These are phyloP conservation scores for Lepus europaeus DNA, from an alignment of 2,113 vertebrate genomes.

Conservation along the genomic window DNA sequence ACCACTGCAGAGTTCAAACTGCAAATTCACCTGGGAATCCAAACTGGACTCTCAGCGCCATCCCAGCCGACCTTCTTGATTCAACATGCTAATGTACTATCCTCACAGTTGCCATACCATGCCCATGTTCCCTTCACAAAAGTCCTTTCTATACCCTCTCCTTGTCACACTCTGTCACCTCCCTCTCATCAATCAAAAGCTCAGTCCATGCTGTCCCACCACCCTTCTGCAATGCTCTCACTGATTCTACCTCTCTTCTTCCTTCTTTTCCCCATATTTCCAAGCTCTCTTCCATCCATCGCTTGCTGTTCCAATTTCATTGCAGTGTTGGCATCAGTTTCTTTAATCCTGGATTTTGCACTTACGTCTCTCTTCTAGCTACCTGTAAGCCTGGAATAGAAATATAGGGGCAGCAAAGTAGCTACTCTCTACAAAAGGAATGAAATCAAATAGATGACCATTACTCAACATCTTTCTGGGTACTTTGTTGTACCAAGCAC, in stretches of 20 bases:
- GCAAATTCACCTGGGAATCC: background rate
- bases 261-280: background rate
- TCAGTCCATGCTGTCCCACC: background rate
- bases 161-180: background rate
- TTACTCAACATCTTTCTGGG: background rate
- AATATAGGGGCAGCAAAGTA: background rate
- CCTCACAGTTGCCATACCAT: too few species aligned
- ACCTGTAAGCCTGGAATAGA: background rate
- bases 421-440: slow-evolving; percentile 6
- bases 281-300: background rate
- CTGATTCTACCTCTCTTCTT: background rate
- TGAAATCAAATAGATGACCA: background rate
- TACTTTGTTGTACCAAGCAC: background rate
- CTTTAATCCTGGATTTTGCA: background rate
- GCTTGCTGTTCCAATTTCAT: background rate
- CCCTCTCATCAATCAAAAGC: background rate
- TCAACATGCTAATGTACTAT: too few species aligned
- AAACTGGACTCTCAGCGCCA: background rate
- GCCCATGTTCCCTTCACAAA: too few species aligned
- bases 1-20: background rate
- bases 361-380: background rate
- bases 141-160: background rate
- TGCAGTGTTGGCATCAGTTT: background rate
- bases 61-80: background rate
- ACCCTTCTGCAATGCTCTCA: background rate